Conservation (phyloP, 2,888 invertebrate genomes). For the Habrosyne pyritoides region DNA sequence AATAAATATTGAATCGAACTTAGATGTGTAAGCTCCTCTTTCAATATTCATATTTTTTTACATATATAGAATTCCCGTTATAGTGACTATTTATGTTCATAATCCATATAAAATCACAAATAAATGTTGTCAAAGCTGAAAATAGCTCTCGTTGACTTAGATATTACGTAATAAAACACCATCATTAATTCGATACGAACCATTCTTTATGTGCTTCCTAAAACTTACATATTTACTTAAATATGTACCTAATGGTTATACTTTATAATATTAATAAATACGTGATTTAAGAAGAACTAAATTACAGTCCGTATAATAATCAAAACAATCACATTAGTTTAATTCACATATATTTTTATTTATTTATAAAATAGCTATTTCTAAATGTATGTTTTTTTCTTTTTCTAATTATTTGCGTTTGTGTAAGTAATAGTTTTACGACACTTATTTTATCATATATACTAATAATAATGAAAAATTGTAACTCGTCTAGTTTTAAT, state of each 20-base stretch:
- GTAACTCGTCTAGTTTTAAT: constrained; percentile 30
- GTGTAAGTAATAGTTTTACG: constrained; percentile 37
- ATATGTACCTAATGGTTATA: constrained; percentile 24
- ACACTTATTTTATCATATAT: constrained; percentile 36
- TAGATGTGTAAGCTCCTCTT: constrained; percentile 19
- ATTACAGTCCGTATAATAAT: constrained; percentile 36
- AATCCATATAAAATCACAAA: constrained; percentile 45
- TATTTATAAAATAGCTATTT: constrained; percentile 30
- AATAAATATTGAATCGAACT: constrained; percentile 14
- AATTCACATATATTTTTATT: constrained; percentile 41
- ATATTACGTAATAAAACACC: constrained; percentile 3
- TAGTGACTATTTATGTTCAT: constrained; percentile 44
- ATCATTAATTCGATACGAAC: background rate
- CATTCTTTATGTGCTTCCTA: background rate
- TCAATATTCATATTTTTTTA: constrained; percentile 6
- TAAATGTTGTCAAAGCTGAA: constrained; percentile 35
- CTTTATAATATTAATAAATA: constrained; percentile 21
- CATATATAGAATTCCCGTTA: constrained; percentile 13
- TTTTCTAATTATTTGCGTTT: constrained; percentile 32
- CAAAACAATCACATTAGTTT: constrained; percentile 16
- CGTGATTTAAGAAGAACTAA: constrained; percentile 17
- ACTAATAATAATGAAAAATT: constrained; percentile 26
- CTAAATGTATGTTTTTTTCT: constrained; percentile 40
- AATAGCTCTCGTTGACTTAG: constrained; percentile 14
- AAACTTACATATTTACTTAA: constrained; percentile 40